Evolutionary conservation across 2,113 vertebrate species (phyloP).

Genomic region (Thomomys bottae): DNA sequence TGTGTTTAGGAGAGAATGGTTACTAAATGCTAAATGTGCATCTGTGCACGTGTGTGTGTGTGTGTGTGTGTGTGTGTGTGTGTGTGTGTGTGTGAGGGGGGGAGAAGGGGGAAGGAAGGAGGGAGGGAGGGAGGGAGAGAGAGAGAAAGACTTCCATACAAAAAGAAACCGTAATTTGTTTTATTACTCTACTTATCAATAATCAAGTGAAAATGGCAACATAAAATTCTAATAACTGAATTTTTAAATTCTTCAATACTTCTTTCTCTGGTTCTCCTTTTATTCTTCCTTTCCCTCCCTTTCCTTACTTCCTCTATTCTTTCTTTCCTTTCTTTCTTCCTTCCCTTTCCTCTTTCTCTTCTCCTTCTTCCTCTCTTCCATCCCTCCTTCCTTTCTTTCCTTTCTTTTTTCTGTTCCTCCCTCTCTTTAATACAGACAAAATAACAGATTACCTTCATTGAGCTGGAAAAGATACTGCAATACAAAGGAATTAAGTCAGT

Average conservation of each 20-base stretch:
- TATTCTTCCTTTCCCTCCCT: too few species aligned
- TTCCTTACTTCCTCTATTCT: too few species aligned
- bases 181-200: neutral
- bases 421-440: neutral
- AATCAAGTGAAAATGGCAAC: neutral
- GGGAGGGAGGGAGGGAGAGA: neutral
- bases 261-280: neutral
- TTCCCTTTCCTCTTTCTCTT: too few species aligned
- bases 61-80: neutral
- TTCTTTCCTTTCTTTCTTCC: too few species aligned
- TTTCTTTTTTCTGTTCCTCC: neutral
- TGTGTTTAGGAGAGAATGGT: conserved; percentile 20
- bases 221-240: neutral
- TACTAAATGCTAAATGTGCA: neutral
- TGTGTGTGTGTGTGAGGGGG: neutral
- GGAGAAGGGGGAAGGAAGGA: neutral
- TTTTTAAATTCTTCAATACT: neutral
- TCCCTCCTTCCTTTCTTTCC: neutral
- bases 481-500: neutral
- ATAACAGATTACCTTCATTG: neutral
- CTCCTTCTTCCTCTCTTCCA: too few species aligned
- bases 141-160: neutral
- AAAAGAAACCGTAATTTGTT: neutral
- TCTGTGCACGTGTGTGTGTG: neutral
- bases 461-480: neutral